Evolutionary conservation across 2,888 invertebrate genomes (phyloP).

Genomic region (Idaea aversata): DNA sequence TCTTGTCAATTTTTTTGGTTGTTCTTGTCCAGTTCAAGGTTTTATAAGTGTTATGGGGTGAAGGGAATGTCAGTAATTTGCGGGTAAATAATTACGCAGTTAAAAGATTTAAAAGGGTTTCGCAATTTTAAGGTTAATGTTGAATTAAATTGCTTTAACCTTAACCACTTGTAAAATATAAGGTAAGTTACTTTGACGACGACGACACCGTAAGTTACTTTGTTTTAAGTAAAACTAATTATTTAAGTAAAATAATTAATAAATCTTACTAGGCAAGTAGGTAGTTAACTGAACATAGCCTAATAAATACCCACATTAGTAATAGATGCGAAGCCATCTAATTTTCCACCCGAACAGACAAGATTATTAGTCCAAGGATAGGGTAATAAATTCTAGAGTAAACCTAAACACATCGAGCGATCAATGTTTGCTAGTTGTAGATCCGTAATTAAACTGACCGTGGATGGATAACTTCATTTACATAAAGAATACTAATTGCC

Average conservation of each 20-base stretch:
- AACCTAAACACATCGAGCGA: not conserved
- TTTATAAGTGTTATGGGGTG: not conserved
- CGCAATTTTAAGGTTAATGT: not conserved
- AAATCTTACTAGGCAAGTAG: too few species aligned
- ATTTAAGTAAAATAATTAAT: not conserved
- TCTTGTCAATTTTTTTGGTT: not conserved
- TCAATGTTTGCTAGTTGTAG: not conserved
- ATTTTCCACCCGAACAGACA: not conserved
- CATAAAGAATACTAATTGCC: too few species aligned
- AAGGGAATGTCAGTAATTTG: not conserved
- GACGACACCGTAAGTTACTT: not conserved
- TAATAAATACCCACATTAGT: not conserved
- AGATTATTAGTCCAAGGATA: not conserved
- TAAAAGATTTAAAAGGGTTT: not conserved
- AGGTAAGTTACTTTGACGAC: not conserved
- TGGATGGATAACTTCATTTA: too few species aligned
- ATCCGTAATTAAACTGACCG: not conserved
- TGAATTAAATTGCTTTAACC: not conserved
- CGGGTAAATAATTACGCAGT: not conserved
- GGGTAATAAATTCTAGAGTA: not conserved
- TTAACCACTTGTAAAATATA: not conserved
- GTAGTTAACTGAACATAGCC: not conserved
- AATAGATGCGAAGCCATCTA: not conserved
- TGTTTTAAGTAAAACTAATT: not conserved
- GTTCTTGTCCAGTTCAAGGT: not conserved